Base-by-base conservation (phyloP, 2,888 invertebrate genomes). In the Esperia sulphurella region DNA sequence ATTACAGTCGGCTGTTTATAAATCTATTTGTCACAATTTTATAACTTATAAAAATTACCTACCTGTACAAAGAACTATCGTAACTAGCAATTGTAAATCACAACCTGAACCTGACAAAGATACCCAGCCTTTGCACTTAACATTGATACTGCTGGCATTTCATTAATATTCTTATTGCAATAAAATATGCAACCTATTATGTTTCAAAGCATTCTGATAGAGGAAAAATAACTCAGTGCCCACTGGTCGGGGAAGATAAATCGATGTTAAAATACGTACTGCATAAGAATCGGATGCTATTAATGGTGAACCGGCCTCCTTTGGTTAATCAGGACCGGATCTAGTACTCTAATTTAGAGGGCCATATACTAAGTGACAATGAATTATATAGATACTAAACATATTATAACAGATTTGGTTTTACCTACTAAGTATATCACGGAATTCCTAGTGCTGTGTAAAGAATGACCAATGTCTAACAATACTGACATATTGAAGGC, bases 161-260 rank as follows among this genome's bases (percentile, higher is more conserved):
- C 59, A 59, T 65, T 61, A 64, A 51, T 61, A 58, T 57, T 57
- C 58, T 54, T 43, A 49, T 46, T 54, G 53, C 63, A 65, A 75
- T 75, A 76, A 79, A 75, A 68, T 66, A 71, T 61, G 57, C 54
- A 52, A 50, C 59, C 62, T 74, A 76, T 79, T 73, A 75, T 68
- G 67, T 79, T 78, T 70, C 74, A 68, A 70, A 70, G 69, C 62
- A 59, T 67, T 66, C 65, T 67, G 71, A 74, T 71, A 71, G 69
- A 68, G 71, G 57, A 67, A 63, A 70, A 72, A 81, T 82, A 83
- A 80, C 68, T 81, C 69, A 73, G 59, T 57, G 63, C 61, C 56
- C 59, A 64, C 59, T 53, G 61, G 61, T 59, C 57, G 56, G 69
- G 62, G 21, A 3, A 35, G 35, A 80, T 83, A 79, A 80, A 76